These are phyloP conservation scores for Phyllopteryx taeniolatus DNA, from an alignment of 2,113 vertebrate species.

Conservation along the genomic window DNA sequence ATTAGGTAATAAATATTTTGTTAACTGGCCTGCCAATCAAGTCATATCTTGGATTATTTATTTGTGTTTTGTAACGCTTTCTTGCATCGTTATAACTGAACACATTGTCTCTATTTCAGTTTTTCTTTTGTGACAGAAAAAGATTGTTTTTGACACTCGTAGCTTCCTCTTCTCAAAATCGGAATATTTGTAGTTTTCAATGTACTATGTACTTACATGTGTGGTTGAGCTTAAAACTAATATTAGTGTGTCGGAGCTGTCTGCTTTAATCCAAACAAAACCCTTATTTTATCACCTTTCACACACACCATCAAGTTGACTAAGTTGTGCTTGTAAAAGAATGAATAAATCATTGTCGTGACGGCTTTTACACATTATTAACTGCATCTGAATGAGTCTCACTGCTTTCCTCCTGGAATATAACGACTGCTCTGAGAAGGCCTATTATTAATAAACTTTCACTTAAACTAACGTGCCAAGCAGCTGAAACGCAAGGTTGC, in stretches of 20 bases:
- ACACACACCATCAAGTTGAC: conserved; percentile 16
- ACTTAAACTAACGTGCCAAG: conserved; percentile 56
- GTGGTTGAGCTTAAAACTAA: conserved; percentile 29
- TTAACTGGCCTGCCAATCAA: neutral
- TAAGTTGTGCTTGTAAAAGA: conserved; percentile 35
- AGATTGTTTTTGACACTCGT: neutral
- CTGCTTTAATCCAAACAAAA: conserved; percentile 36
- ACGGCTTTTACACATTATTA: conserved; percentile 52
- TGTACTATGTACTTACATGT: conserved; percentile 32
- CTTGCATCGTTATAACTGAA: neutral
- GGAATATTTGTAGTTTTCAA: conserved; percentile 20
- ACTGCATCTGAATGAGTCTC: conserved; percentile 48
- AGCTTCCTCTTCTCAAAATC: neutral
- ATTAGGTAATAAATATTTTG: neutral
- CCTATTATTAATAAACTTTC: conserved; percentile 60
- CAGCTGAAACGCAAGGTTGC: conserved; percentile 56
- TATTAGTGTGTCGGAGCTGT: conserved; percentile 21
- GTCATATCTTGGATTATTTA: neutral
- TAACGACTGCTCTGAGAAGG: conserved; percentile 37
- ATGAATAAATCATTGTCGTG: conserved; percentile 45
- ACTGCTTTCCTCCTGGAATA: conserved; percentile 37
- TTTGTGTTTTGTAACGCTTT: neutral
- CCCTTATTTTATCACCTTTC: conserved; percentile 33
- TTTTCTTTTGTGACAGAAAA: neutral
- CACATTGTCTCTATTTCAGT: neutral